Evolutionary conservation across 2,888 invertebrate genomes (phyloP), one percentile per base, ranked within the genome.

Genomic region (Torymus tubicola): DNA sequence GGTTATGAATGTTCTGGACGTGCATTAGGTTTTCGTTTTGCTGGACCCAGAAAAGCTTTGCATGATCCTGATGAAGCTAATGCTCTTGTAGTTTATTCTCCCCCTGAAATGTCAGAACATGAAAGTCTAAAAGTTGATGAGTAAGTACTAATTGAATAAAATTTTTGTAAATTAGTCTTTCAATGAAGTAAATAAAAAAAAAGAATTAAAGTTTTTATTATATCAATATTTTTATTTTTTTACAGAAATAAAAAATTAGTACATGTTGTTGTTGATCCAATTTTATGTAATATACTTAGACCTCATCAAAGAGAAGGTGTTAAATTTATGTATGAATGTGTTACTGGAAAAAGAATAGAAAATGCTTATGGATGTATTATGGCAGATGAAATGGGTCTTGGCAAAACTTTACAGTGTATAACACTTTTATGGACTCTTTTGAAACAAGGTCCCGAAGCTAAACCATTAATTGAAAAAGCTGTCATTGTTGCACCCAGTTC

Each of bases 311-410:
- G 99, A 84, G 99, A 99, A 89, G 99, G 99, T 55, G 99, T 99
- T 0, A 97, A 97, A 89, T 99, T 99, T 90, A 99, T 99, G 98
- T 99, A 98, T 89, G 98, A 99, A 89, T 99, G 99, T 92, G 98
- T 99, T 2, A 98, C 97, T 11, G 99, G 99, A 0, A 92, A 93
- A 58, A 96, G 97, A 87, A 97, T 98, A 85, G 95, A 96, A 78
- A 93, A 94, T 81, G 96, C 96, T 50, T 95, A 93, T 90, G 99
- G 99, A 0, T 99, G 99, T 87, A 99, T 99, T 67, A 99, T 99
- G 99, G 99, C 99, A 2, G 99, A 99, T 91, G 99, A 99, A 93
- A 99, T 99, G 99, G 99, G 97, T 86, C 92, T 99, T 55, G 99
- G 99, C 1, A 99, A 99, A 92, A 99, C 99, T 0, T 92, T 99